Percentiles rank a stretch among this genome's conserved stretches.
These are phyloP conservation scores for Huso huso DNA, from an alignment of 2,797 vertebrate genomes.

Conservation along the genomic window DNA sequence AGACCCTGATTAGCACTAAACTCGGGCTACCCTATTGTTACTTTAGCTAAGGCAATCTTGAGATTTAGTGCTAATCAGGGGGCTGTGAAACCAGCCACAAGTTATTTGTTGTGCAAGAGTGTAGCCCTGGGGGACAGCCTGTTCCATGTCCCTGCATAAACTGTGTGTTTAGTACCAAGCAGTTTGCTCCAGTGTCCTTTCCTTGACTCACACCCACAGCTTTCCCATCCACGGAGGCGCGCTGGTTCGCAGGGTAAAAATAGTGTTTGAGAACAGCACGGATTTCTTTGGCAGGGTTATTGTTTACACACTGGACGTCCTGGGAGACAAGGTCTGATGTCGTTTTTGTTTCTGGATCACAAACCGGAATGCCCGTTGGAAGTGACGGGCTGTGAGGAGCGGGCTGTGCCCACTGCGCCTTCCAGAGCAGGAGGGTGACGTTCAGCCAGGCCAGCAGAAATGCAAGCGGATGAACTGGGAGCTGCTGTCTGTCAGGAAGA, in stretches of 20 bases:
- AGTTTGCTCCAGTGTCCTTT: conserved; percentile 27
- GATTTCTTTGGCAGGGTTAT: conserved; percentile 93
- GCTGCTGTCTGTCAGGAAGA: no score
- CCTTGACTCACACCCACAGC: conserved; percentile 74
- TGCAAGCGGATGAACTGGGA: no score
- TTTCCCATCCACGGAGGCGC: conserved; percentile 72
- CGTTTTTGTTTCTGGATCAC: conserved; percentile 24
- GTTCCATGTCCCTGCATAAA: not conserved
- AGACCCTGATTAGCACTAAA: no score
- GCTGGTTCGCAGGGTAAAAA: conserved; percentile 69
- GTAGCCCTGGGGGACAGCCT: not conserved
- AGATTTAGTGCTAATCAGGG: not conserved
- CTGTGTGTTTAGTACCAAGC: conserved; percentile 20
- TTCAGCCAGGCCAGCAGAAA: no score
- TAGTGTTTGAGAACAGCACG: conserved; percentile 78
- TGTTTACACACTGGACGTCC: conserved; percentile 79
- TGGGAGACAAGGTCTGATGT: conserved; percentile 64
- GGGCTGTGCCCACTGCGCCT: not conserved
- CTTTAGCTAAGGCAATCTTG: no score
- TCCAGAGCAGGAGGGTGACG: not conserved
- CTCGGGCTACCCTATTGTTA: no score
- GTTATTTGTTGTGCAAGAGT: not conserved
- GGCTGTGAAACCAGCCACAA: no score
- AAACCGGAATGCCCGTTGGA: conserved; percentile 37
- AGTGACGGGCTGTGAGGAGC: conserved; percentile 21